Base-by-base conservation (phyloP, 30 jellyfish, hydroid and myxozoan genomes). In the Phacellophora camtschatica region DNA sequence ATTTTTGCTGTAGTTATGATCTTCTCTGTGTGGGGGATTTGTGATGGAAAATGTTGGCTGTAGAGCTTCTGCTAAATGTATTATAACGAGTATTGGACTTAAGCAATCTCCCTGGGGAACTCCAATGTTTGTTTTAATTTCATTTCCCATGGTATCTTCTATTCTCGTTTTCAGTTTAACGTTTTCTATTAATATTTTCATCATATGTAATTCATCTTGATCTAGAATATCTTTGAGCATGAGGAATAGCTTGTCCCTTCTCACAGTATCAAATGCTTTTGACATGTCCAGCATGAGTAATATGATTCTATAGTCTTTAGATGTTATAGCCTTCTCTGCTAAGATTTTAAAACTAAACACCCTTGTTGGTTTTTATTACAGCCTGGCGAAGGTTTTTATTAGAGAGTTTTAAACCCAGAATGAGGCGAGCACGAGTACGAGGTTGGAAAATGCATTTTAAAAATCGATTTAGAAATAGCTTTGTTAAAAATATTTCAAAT, bases 61-160 rank as follows among this genome's bases (percentile, higher is more conserved):
- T 12, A 65, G 79, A 18, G 79, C 79, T 65, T 31, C 61, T 29
- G 83, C 83, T 31, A 69, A 57, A 69, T 69, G 43, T 12, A 69
- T 16, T 37, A 69, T 69, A 34, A 69, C 39, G 27, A 69, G 27
- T 19, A 69, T 41, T 36, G 83, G 70, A 41, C 70, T 41, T 27
- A 69, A 25, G 49, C 83, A 69, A 73, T 42, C 83, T 8, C 83
- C 83, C 36, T 69, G 83, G 16, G 70, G 45, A 69, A 66, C 43
- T 25, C 83, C 83, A 29, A 41, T 43, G 50, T 41, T 43, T 19
- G 83, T 69, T 25, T 41, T n/a, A 43, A 69, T 41, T 16, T 43
- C 27, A 19, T 61, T 13, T 27, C 75, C 75, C 18, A 27, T 39
- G 53, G 75, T 34, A 19, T 66, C 23, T 36, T 71, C 81, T 32